Conservation (phyloP, 2,888 invertebrate species). For the Automeris io region DNA sequence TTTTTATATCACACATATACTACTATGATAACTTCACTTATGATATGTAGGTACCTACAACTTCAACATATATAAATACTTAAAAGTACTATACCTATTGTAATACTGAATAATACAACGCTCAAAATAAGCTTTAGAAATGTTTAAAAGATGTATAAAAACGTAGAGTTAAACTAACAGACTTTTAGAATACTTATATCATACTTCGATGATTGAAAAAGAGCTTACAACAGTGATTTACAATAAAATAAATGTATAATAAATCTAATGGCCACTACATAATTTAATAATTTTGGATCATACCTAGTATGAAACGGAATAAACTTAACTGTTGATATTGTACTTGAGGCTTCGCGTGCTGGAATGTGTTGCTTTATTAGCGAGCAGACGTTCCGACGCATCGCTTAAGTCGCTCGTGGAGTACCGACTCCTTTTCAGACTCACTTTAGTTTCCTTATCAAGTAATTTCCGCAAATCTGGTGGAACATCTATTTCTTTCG, state of each 20-base stretch:
- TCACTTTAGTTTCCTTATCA: constrained; percentile 47
- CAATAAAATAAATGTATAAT: constrained; percentile 24
- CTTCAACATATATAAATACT: neutral
- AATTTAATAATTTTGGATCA: constrained; percentile 59
- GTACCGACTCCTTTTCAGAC: constrained; percentile 76
- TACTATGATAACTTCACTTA: constrained; percentile 4
- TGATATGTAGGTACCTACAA: constrained; percentile 3
- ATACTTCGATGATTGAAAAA: constrained; percentile 13
- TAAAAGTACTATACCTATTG: neutral
- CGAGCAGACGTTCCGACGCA: constrained; percentile 73
- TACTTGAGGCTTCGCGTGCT: constrained; percentile 81
- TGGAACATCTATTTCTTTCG: constrained; percentile 41
- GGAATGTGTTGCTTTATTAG: constrained; percentile 73
- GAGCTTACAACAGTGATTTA: constrained; percentile 19
- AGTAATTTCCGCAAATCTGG: constrained; percentile 52
- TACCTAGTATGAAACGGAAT: constrained; percentile 50
- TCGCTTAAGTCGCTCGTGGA: constrained; percentile 83
- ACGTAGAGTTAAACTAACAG: too few species aligned
- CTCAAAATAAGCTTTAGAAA: neutral
- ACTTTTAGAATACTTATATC: constrained; percentile 1
- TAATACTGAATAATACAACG: neutral
- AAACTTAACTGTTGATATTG: constrained; percentile 61
- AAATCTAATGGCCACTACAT: constrained; percentile 32
- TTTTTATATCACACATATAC: neutral
- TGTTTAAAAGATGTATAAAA: neutral